Base-by-base conservation (phyloP, 2,888 invertebrate genomes). In the Thymelicus lineola region DNA sequence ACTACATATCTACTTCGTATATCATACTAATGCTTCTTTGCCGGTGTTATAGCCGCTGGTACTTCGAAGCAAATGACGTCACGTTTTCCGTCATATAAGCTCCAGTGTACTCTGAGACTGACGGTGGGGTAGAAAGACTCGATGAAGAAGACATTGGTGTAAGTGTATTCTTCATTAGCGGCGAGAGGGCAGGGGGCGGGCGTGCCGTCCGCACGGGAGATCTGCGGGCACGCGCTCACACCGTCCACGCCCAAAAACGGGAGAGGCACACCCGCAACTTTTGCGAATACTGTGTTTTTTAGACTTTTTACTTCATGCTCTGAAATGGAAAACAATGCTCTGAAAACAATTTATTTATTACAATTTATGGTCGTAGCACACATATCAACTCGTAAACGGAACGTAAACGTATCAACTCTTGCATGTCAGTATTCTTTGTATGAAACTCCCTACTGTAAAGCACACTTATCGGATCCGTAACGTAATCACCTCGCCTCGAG, bases 211-310 rank as follows among this genome's bases (percentile, higher is more conserved):
- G 83, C 85, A 17, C 74, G 75, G 17, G 71, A 74, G 69, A 94
- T 88, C 68, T 94, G 88, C 4, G 89, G 83, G 77, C 97, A 97
- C 9, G 96, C 97, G 74, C 93, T 92, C 46, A 93, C 94, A 10
- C 95, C 95, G 76, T 96, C 95, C 58, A 96, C 96, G 9, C 97
- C 97, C 28, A 96, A 82, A 81, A 97, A 97, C 0, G 97, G 97
- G 65, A 97, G 84, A 0, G 95, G 94, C 0, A 97, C 75, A 0
- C 95, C 95, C 3, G 93, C 82, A 20, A 97, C 72, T 0, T 45
- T 28, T 0, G 84, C 87, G 36, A 86, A 87, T 5, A 97, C 96
- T 3, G 91, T 86, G 64, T 95, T 96, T 42, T 73, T 92, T 42
- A 97, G 75, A 1, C 80, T 84, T 3, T 84, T 77, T 12, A 95